Evolutionary conservation across 2,888 invertebrate genomes (phyloP), one percentile per base, ranked within the genome.

Genomic region (Acanthosepion esculentum): DNA sequence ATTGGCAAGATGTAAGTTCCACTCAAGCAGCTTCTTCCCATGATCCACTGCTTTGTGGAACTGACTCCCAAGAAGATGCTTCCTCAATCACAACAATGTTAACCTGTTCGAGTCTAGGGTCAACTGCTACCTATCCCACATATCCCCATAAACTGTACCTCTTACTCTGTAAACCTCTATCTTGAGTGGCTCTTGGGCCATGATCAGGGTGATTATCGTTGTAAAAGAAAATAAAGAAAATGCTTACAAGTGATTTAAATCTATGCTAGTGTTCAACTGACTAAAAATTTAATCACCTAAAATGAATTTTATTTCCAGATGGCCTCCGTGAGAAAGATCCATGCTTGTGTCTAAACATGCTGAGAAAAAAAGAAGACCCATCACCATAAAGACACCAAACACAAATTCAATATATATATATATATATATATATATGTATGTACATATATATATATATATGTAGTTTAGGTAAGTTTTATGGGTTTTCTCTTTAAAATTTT

Each of bases 371-470:
- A 78, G 78, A 78, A 78, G 23, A 59, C 59, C 78, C 15, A 78
- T 78, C n/a, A n/a, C n/a, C n/a, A 23, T 78, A 78, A 78, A 78
- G 5, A 33, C 78, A 78, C 12, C 92, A 92, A 41, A 92, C 92
- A 48, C 48, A 48, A 48, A 92, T 50, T 48, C 48, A 92, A 92
- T 92, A 92, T 92, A 92, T 92, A 92, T 92, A 92, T 48, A 92
- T 92, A 92, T 92, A 48, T 92, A 92, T 92, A 20, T 91, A 33
- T 91, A 7, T 91, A 91, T 48, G 23, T 48, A 92, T 92, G 48
- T 48, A 92, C 18, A 92, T 48, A 92, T 92, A 92, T 48, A 48
- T 1, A 92, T 23, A 92, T 48, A 92, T 48, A 92, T 92, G 50
- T 92, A 92, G 48, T 26, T 92, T 92, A 78, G 78, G 78, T 78